These are phyloP conservation scores for Aleiodes testaceus DNA, from an alignment of 2,888 invertebrate genomes.

Conservation along the genomic window DNA sequence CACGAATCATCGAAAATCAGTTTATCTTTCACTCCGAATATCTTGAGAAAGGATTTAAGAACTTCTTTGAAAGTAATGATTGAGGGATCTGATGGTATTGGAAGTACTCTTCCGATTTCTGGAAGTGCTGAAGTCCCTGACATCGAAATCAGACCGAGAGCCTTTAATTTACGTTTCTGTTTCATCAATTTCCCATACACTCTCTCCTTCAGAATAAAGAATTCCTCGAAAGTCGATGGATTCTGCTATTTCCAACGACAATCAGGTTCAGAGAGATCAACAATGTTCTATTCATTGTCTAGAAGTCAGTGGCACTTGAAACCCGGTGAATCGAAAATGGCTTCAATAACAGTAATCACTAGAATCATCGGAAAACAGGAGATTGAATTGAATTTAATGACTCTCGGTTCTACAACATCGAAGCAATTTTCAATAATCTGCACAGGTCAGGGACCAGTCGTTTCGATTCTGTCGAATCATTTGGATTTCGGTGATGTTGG, in stretches of 20 bases:
- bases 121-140: slow-evolving; percentile 75
- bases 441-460: slow-evolving; percentile 80
- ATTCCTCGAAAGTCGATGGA: slow-evolving; percentile 74
- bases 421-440: slow-evolving; percentile 70
- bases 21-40: slow-evolving; percentile 75
- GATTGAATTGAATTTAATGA: slow-evolving; percentile 56
- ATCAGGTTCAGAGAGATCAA: slow-evolving; percentile 55
- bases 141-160: slow-evolving; percentile 73
- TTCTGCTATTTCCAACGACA: slow-evolving; percentile 72
- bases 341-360: slow-evolving; percentile 74
- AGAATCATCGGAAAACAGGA: slow-evolving; percentile 74
- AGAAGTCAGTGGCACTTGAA: slow-evolving; percentile 63
- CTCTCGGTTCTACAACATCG: slow-evolving; percentile 71
- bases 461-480: slow-evolving; percentile 77
- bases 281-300: slow-evolving; percentile 60
- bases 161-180: slow-evolving; percentile 76
- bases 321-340: slow-evolving; percentile 72
- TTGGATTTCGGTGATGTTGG: slow-evolving; percentile 79
- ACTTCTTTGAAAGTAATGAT: slow-evolving; percentile 73
- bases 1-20: slow-evolving; percentile 72
- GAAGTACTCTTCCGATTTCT: slow-evolving; percentile 74
- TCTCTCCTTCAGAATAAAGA: slow-evolving; percentile 73
- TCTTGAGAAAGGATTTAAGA: slow-evolving; percentile 75
- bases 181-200: slow-evolving; percentile 77
- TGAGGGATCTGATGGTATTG: slow-evolving; percentile 76